Base-by-base conservation (phyloP, 2,113 vertebrate species). In the Notothenia coriiceps region DNA sequence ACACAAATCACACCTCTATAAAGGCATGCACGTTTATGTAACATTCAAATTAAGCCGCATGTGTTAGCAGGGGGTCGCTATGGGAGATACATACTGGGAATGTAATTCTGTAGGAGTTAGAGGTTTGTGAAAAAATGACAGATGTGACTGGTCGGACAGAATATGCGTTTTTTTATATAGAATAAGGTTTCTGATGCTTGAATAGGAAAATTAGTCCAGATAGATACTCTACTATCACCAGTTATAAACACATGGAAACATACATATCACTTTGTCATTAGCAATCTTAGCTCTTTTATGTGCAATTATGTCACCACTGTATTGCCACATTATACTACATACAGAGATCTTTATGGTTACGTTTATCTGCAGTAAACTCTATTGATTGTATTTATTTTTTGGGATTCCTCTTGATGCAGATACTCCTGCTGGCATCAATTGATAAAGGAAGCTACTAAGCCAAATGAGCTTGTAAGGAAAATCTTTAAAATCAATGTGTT, bases 1-100 rank as follows among this genome's bases (percentile, higher is more conserved):
- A 25, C 59, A 57, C 92, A 40, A 55, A 74, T 55, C 55, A 22
- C 54, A 18, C 49, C 71, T 86, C 82, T 49, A 47, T 13, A 57
- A 70, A 75, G 82, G 70, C 49, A 62, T 59, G 68, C 84, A 82
- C 35, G 13, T 82, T 79, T 81, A 62, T 55, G 59, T 40, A 71
- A 59, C 68, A 35, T 84, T 84, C 29, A 74, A 62, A 78, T 72
- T 29, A 74, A 52, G 57, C 66, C 65, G 71, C 52, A 57, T 29
- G 47, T 74, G 75, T 29, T 61, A 50, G 61, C 55, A 57, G 73
- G 54, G 15, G 52, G 56, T 4, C 49, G 10, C 18, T 18, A 46
- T 66, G 33, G 29, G 11, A 49, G 10, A 2, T 44, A 29, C 33
- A 57, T 47, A 69, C 0, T 2, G 54, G 63, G 0, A 66, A 47